These are phyloP conservation scores for Cirrhinus molitorella DNA, from an alignment of 2,797 vertebrate species.

Conservation along the genomic window DNA sequence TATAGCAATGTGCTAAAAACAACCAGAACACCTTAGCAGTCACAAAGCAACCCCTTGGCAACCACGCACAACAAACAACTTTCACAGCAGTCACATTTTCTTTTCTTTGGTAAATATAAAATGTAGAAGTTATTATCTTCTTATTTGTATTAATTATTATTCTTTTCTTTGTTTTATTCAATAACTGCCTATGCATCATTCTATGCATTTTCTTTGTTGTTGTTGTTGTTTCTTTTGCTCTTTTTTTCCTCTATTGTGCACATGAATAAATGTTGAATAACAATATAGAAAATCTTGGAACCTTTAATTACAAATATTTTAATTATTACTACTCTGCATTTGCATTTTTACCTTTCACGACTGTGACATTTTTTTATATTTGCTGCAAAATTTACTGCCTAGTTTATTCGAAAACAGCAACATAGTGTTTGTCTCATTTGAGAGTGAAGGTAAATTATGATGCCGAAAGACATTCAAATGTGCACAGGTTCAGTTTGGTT, in stretches of 20 bases:
- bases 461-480: neutral
- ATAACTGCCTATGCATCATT: neutral
- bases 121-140: neutral
- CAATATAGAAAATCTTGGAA: neutral
- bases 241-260: neutral
- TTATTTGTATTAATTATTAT: slow-evolving; percentile 1
- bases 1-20: neutral
- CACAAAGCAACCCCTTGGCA: neutral
- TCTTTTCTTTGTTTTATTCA: neutral
- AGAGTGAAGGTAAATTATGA: neutral
- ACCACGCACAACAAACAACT: neutral
- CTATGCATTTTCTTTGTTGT: neutral
- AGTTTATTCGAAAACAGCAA: neutral
- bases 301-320: neutral
- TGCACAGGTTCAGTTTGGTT: neutral
- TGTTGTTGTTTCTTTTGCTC: neutral
- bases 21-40: neutral
- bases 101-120: neutral
- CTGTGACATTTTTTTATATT: neutral
- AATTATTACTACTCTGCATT: neutral
- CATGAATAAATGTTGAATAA: neutral
- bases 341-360: neutral
- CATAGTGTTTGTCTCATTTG: neutral
- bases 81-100: neutral
- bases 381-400: neutral